phyloP scores from a whole-genome alignment of 2,797 vertebrate species.

The Pristis pectinata region DNA sequence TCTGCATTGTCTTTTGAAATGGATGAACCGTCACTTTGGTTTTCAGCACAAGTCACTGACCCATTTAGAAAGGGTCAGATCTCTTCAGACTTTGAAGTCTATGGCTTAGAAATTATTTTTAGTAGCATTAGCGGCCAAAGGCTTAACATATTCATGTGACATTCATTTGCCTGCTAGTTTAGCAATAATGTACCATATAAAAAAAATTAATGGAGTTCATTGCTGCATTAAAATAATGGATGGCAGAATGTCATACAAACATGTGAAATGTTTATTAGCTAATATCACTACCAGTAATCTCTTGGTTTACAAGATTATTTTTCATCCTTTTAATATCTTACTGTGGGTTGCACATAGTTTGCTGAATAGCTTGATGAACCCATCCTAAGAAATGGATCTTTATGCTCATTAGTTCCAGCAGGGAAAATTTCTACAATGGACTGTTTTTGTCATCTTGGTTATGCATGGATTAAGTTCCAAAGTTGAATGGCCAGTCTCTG shows the following conservation, averaged over 20 bases:
- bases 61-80: conserved; percentile 21
- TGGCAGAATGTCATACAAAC: neutral
- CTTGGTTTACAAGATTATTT: conserved; percentile 8
- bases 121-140: neutral
- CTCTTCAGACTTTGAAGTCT: conserved; percentile 26
- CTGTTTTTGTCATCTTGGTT: neutral
- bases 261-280: neutral
- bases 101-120: conserved; percentile 1
- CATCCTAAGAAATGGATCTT: neutral
- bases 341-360: neutral
- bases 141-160: conserved; percentile 28
- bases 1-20: conserved; percentile 31
- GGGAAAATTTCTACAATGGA: neutral
- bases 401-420: neutral
- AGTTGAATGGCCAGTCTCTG: conserved; percentile 10
- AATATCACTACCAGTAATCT: neutral
- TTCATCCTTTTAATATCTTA: neutral
- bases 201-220: neutral
- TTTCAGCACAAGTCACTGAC: conserved; percentile 36
- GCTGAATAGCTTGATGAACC: neutral
- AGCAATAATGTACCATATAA: neutral
- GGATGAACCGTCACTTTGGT: neutral
- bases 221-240: neutral
- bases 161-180: conserved; percentile 19
- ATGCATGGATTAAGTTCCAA: neutral